A percentile compares a stretch with the other conserved stretches of the same genome.
These are phyloP conservation scores for Lamellibrachia satsuma DNA, from an alignment of 2,888 invertebrate genomes.

Conservation along the genomic window DNA sequence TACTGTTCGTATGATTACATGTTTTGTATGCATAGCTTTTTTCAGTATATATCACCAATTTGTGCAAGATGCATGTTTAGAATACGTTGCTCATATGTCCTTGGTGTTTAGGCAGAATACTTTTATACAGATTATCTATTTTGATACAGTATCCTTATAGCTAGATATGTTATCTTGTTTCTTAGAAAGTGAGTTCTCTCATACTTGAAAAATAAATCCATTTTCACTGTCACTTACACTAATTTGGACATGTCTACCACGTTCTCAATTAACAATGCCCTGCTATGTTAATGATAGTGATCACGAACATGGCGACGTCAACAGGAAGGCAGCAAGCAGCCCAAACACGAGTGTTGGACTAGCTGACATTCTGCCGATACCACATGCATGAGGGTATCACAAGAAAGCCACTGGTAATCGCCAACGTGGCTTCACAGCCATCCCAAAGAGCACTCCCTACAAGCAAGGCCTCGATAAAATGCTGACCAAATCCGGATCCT, in stretches of 20 bases:
- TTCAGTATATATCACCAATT: neutral
- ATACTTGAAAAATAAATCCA: neutral
- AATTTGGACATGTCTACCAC: neutral
- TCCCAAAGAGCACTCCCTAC: no score
- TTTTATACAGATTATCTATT: neutral
- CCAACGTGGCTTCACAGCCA: no score
- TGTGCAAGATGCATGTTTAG: neutral
- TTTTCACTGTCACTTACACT: neutral
- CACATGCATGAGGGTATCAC: no score
- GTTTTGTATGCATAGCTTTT: neutral
- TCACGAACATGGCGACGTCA: neutral
- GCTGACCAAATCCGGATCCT: no score
- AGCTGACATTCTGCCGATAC: no score
- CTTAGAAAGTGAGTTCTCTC: neutral
- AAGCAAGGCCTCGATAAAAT: no score
- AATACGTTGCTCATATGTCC: neutral
- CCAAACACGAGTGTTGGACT: no score
- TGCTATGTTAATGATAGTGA: neutral
- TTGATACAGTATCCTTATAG: neutral
- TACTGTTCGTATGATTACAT: neutral
- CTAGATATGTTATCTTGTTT: neutral
- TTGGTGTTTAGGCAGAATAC: neutral
- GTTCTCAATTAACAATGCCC: neutral
- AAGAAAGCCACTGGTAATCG: no score
- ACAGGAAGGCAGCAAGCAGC: no score